phyloP scores from a whole-genome alignment of 2,113 vertebrate species.

The Xenopus borealis region DNA sequence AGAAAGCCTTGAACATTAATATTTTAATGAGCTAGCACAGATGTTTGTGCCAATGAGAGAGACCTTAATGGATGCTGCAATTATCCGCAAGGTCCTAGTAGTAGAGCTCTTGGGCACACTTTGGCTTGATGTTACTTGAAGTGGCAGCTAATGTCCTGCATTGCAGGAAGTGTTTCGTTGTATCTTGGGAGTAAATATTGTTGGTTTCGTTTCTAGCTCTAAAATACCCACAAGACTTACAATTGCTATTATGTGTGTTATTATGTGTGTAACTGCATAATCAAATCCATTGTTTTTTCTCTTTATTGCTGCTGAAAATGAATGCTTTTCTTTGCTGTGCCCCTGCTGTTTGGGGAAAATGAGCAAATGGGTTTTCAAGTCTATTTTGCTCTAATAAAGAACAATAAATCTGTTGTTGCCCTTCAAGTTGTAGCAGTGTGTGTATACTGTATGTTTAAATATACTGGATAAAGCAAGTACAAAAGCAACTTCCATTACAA shows the following conservation, averaged over 20 bases:
- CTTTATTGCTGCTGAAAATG: slow-evolving; percentile 31
- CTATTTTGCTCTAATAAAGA: slow-evolving; percentile 19
- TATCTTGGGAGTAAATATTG: slow-evolving; percentile 40
- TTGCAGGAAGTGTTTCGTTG: slow-evolving; percentile 42
- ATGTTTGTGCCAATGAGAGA: slow-evolving; percentile 38
- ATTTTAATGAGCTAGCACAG: slow-evolving; percentile 36
- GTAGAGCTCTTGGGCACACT: slow-evolving; percentile 44
- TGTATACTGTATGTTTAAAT: slow-evolving; percentile 1
- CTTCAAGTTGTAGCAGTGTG: neutral
- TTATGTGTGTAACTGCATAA: slow-evolving; percentile 32
- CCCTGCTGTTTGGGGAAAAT: slow-evolving; percentile 36
- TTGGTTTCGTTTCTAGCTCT: slow-evolving; percentile 37
- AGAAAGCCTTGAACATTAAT: slow-evolving; percentile 37
- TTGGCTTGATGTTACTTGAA: slow-evolving; percentile 38
- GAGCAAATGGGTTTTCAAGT: slow-evolving; percentile 24
- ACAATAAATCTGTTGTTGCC: slow-evolving; percentile 21
- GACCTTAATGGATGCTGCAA: slow-evolving; percentile 45
- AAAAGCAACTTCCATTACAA: too few species aligned
- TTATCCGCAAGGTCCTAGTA: slow-evolving; percentile 40
- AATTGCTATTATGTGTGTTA: slow-evolving; percentile 39
- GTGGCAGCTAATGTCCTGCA: slow-evolving; percentile 45
- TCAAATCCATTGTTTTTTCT: slow-evolving; percentile 37
- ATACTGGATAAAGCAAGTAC: neutral
- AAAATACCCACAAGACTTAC: slow-evolving; percentile 40
- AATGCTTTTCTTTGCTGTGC: slow-evolving; percentile 24